Evolutionary conservation across 2,888 invertebrate genomes (phyloP), one percentile per base, ranked within the genome.

Genomic region (Fragum fragum): DNA sequence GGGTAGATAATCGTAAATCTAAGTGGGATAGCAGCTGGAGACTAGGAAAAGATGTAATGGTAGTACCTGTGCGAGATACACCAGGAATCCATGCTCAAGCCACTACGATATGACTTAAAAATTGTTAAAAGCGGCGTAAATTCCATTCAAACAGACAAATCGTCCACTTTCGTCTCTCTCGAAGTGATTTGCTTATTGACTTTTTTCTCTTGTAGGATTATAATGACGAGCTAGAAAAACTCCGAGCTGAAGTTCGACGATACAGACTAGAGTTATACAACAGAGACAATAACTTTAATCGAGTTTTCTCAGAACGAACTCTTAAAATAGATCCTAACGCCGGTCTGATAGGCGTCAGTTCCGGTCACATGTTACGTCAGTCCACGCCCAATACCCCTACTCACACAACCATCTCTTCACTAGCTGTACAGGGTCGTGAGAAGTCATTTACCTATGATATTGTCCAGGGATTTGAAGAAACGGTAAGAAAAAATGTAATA

Each of bases 231-330:
- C 55, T 94, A n/a, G 93, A 93, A 72, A 87, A 89, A 69, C 86
- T 94, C 63, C 85, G 92, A 55, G 87, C 89, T 21, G 93, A 94
- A 81, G 88, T 94, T 1, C 90, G 91, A 69, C 83, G 91, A 47
- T 94, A 94, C 76, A 87, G 91, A 26, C 89, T 94, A 79, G 94
- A 94, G 68, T 88, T 94, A 16, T 90, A 88, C 72, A 94, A 94
- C 85, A 73, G 94, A 29, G 94, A 94, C 71, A 83, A 81, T 61
- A 94, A 94, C 82, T 94, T 94, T 80, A 94, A 93, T 87, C 88
- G 93, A 57, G 90, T 94, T 89, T 94, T 94, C 85, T 90, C 90
- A 0, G 92, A 93, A 1, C 89, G 91, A 28, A 93, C 93, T 1
- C 79, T 93, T 23, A 79, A 92, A 14, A 88, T 94, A 9, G 92